Evolutionary conservation across 1,140 invertebrate species (phyloP).

Genomic region (Brachionus paranguensis): DNA sequence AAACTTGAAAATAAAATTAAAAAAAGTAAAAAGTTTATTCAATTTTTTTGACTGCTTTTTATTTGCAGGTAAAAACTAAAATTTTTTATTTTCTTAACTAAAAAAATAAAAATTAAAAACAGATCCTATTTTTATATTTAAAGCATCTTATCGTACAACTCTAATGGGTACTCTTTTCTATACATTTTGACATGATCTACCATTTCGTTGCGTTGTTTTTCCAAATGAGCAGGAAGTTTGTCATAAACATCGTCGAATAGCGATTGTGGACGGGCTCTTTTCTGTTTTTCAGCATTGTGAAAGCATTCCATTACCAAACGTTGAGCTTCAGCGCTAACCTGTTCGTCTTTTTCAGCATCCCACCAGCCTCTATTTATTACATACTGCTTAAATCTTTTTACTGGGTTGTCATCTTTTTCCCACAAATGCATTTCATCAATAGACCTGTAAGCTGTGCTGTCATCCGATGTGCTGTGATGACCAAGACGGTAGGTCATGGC

Average conservation of each 20-base stretch:
- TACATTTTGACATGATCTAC: conserved; percentile 35
- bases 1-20: background rate
- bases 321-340: background rate
- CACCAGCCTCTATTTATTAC: conserved; percentile 54
- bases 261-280: background rate
- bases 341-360: background rate
- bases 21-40: background rate
- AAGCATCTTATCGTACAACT: background rate
- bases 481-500: conserved; percentile 87
- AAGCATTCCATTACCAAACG: conserved; percentile 18
- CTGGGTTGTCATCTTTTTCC: conserved; percentile 73
- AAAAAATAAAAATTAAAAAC: background rate
- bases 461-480: conserved; percentile 97
- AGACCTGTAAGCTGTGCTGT: conserved; percentile 86
- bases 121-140: background rate
- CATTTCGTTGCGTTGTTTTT: conserved; percentile 9
- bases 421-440: conserved; percentile 71
- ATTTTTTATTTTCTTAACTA: background rate
- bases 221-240: conserved; percentile 6
- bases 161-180: conserved; percentile 23
- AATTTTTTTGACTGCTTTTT: background rate
- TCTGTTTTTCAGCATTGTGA: background rate
- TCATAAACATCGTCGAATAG: conserved; percentile 24
- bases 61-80: background rate
- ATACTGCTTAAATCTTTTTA: conserved; percentile 72